Conservation (phyloP, 2,113 vertebrate species). For the Stigmatopora argus region DNA sequence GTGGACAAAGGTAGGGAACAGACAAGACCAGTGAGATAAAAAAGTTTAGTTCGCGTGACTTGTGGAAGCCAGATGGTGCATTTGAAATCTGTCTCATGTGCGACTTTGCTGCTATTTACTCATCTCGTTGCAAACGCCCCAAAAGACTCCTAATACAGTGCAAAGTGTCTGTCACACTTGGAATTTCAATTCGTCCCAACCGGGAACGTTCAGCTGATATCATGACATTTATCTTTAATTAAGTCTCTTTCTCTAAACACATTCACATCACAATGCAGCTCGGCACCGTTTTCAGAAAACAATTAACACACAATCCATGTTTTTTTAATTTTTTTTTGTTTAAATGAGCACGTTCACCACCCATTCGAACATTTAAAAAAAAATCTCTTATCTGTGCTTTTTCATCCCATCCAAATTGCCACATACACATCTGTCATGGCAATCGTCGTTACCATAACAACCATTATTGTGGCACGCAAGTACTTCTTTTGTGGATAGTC, state of each 20-base stretch:
- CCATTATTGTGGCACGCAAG: slow-evolving; percentile 42
- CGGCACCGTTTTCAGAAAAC: slow-evolving; percentile 20
- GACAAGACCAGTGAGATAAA: too few species aligned
- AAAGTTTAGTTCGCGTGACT: neutral
- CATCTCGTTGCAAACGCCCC: slow-evolving; percentile 3
- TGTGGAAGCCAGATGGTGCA: neutral
- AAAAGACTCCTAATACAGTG: neutral
- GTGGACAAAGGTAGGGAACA: too few species aligned
- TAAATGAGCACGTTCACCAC: slow-evolving; percentile 28
- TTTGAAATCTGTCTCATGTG: neutral
- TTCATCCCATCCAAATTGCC: slow-evolving; percentile 39
- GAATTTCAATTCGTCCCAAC: slow-evolving; percentile 6
- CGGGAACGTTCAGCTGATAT: slow-evolving; percentile 17
- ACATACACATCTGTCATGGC: slow-evolving; percentile 54
- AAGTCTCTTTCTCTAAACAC: slow-evolving; percentile 27
- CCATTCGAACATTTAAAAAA: slow-evolving; percentile 18
- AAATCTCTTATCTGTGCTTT: slow-evolving; percentile 29
- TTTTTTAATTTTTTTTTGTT: slow-evolving; percentile 13
- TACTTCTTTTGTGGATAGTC: slow-evolving; percentile 30
- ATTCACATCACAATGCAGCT: slow-evolving; percentile 31
- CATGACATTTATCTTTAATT: slow-evolving; percentile 36
- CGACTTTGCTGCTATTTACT: neutral
- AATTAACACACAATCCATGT: slow-evolving; percentile 25
- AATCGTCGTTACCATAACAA: slow-evolving; percentile 56
- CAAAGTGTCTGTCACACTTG: slow-evolving; percentile 2